These are phyloP conservation scores for Callaeas wilsoni DNA, from an alignment of 2,113 vertebrate species.

Conservation along the genomic window DNA sequence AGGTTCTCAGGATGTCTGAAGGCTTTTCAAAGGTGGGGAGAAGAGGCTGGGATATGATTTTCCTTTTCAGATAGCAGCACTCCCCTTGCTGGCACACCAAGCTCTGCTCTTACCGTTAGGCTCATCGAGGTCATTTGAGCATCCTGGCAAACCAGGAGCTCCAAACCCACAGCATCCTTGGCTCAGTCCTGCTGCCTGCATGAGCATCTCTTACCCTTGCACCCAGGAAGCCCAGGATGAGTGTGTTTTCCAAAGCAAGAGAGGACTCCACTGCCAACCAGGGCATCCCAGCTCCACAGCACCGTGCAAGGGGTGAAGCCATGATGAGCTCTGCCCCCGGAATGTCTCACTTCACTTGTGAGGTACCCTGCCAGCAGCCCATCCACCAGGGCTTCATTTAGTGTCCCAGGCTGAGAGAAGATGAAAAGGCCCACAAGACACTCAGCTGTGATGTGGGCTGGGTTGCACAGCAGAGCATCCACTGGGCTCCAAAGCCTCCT, in stretches of 20 bases:
- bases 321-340: background rate
- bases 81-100: background rate
- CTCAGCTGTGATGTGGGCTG: background rate
- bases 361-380: background rate
- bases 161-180: background rate
- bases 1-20: background rate
- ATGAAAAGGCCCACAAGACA: accelerated
- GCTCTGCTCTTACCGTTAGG: background rate
- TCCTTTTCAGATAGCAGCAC: background rate
- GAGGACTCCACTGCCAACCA: background rate
- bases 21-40: background rate
- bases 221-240: background rate
- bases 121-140: background rate
- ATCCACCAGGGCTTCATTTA: background rate
- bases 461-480: background rate
- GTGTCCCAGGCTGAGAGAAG: background rate
- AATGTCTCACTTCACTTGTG: background rate
- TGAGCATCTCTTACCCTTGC: background rate
- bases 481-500: background rate
- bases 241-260: background rate
- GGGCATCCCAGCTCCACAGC: background rate
- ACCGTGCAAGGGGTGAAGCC: background rate
- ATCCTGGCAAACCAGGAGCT: background rate
- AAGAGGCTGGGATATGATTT: background rate
- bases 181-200: background rate